Evolutionary conservation across 2,797 vertebrate species (phyloP).

Genomic region (Ispidina lecontei): DNA sequence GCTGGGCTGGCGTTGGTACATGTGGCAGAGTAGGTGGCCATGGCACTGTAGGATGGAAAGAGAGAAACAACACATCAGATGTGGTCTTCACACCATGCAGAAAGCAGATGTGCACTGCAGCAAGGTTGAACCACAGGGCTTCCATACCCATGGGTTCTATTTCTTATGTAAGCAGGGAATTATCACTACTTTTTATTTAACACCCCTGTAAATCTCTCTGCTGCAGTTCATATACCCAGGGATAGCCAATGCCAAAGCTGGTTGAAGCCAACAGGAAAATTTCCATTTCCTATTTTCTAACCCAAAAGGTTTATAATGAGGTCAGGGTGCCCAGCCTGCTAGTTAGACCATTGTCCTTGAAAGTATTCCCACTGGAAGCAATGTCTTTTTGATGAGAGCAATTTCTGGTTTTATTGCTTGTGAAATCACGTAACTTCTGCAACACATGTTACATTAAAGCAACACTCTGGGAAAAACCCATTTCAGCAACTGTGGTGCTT

Average conservation of each 20-base stretch:
- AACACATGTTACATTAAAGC: constrained; percentile 36
- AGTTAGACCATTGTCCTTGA: constrained; percentile 22
- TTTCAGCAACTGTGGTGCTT: constrained; percentile 6
- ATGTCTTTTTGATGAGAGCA: constrained; percentile 45
- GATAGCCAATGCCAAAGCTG: neutral
- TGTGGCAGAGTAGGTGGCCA: constrained; percentile 94
- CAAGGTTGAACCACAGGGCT: neutral
- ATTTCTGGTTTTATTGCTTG: constrained; percentile 43
- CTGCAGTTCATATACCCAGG: neutral
- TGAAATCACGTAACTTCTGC: constrained; percentile 49
- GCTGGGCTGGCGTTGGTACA: constrained; percentile 92
- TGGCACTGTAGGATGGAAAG: constrained; percentile 84
- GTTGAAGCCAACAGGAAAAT: neutral
- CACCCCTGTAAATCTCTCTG: neutral
- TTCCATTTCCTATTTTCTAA: constrained; percentile 29
- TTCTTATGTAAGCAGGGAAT: neutral
- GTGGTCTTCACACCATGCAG: neutral
- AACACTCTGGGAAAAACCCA: constrained; percentile 26
- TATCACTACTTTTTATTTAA: neutral
- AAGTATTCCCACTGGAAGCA: constrained; percentile 22
- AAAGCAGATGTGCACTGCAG: rapidly evolving
- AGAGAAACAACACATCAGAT: constrained; percentile 29
- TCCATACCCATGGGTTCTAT: neutral
- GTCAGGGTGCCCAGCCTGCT: neutral
- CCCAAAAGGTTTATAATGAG: constrained; percentile 12